A percentile compares a stretch with the other conserved stretches of the same genome.
These are phyloP conservation scores for Sapayoa aenigma DNA, from an alignment of 2,113 vertebrate species.

Conservation along the genomic window DNA sequence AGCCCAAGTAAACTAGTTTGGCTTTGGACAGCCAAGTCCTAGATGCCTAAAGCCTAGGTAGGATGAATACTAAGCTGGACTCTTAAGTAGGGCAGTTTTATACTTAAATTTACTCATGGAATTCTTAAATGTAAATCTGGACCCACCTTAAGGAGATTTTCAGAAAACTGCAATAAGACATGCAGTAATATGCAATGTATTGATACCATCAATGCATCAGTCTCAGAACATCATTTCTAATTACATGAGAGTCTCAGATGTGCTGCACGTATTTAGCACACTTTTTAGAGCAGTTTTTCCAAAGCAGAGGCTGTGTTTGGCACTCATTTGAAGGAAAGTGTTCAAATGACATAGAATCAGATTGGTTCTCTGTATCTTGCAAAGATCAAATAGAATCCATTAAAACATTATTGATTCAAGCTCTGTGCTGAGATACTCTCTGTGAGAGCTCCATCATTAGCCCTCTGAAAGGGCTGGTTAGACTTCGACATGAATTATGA, in stretches of 20 bases:
- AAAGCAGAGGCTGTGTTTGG: background rate
- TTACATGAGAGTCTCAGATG: background rate
- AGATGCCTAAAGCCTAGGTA: background rate
- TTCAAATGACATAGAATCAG: background rate
- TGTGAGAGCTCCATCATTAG: background rate
- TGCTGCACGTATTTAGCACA: background rate
- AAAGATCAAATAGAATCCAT: conserved; percentile 28
- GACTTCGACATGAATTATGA: background rate
- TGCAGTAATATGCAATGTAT: background rate
- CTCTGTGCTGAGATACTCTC: background rate
- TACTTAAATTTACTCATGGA: background rate
- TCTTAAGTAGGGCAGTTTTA: background rate
- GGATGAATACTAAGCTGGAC: background rate
- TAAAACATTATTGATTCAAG: background rate
- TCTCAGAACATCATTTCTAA: background rate
- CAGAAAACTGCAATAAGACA: background rate
- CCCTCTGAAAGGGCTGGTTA: background rate
- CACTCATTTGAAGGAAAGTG: background rate
- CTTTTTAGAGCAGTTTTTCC: background rate
- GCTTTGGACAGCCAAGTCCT: background rate
- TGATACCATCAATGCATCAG: background rate
- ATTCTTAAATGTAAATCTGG: background rate
- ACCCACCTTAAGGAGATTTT: background rate
- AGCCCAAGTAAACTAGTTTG: background rate
- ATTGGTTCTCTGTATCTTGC: background rate